Evolutionary conservation across 2,888 invertebrate genomes (phyloP).

Genomic region (Agrochola circellaris): DNA sequence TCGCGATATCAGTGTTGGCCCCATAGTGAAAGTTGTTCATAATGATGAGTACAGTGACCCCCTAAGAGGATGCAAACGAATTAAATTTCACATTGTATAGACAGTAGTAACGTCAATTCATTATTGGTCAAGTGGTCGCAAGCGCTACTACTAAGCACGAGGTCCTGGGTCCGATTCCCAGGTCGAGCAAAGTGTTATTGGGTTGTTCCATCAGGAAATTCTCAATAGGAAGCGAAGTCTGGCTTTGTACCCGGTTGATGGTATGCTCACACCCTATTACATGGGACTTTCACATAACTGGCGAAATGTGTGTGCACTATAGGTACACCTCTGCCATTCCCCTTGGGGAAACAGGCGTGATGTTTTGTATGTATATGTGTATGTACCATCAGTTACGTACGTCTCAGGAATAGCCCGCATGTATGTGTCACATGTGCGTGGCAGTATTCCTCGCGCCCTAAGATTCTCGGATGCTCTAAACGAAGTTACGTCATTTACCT

Average conservation of each 20-base stretch:
- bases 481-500: slow-evolving; percentile 17
- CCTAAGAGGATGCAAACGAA: too few species aligned
- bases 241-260: background rate
- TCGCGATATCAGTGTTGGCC: too few species aligned
- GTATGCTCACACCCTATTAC: background rate
- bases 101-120: background rate
- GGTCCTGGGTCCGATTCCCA: background rate
- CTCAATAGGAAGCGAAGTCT: background rate
- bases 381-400: background rate
- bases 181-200: background rate
- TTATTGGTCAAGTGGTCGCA: background rate
- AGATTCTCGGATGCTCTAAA: slow-evolving; percentile 2
- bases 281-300: background rate
- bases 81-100: too few species aligned
- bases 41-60: too few species aligned
- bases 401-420: slow-evolving; percentile 14
- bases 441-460: background rate
- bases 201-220: background rate
- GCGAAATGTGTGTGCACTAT: background rate
- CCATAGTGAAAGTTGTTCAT: too few species aligned
- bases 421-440: slow-evolving; percentile 15
- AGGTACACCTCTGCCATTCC: background rate
- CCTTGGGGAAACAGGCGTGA: background rate
- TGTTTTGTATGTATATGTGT: background rate
- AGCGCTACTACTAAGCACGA: background rate